Evolutionary conservation across 2,888 invertebrate genomes (phyloP), one percentile per base, ranked within the genome.

Genomic region (Hypena proboscidalis): DNA sequence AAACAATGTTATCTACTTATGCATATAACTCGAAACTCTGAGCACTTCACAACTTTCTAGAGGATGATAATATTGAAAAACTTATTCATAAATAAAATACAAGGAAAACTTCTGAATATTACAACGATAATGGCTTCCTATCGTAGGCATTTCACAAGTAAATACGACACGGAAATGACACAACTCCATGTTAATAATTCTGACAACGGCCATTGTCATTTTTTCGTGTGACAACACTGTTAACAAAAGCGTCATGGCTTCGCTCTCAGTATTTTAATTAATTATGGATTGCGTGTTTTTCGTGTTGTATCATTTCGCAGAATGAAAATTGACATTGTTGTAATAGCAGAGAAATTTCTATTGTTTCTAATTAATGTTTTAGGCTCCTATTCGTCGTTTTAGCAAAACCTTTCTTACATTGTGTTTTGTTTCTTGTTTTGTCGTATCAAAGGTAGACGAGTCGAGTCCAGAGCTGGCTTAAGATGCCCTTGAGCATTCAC

Each of bases 221-320:
- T 64, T 53, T 65, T 51, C 31, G 31, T 41, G 25, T 43, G 36
- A 43, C 50, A 58, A 55, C 52, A 55, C 43, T 44, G 37, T 47
- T 46, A 43, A 47, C 43, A 32, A 46, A 63, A 58, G 42, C 58
- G 55, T 52, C 47, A 55, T 62, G 61, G 45, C 43, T 39, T 32
- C 39, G 56, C 45, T 49, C 56, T 32, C 25, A 33, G 47, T 44
- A 51, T 49, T 58, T 40, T 47, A 56, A 58, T 47, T 44, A 52
- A 48, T 49, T 44, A 49, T 35, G 37, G 13, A 56, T 56, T 52
- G 37, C 51, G 42, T 44, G 41, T 44, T 47, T 58, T 55, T 37
- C 31, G 32, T 23, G 43, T 43, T 32, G 25, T 32, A 36, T 37
- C 26, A 55, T 58, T 54, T 37, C 27, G 32, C 15, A 20, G 27